Percentiles rank a stretch among this genome's conserved stretches.
phyloP scores from a whole-genome alignment of 2,113 vertebrate genomes.

The Tenrec ecaudatus region DNA sequence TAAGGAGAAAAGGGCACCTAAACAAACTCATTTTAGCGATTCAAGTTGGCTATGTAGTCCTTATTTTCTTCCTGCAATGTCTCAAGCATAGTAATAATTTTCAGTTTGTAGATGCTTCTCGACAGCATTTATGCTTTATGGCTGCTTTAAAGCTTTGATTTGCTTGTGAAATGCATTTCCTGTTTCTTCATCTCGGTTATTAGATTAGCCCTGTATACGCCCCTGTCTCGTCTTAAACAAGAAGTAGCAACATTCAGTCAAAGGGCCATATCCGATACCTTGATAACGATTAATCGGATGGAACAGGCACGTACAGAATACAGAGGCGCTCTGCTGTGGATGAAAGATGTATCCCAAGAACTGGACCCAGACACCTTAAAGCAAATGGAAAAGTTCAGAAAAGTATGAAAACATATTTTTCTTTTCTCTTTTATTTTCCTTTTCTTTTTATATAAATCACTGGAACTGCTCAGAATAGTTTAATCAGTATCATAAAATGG shows the following conservation, averaged over 20 bases:
- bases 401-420: slow-evolving; percentile 80
- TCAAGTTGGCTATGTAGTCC: slow-evolving; percentile 13
- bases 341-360: slow-evolving; percentile 92
- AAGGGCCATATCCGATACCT: slow-evolving; percentile 89
- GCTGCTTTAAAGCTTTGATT: slow-evolving; percentile 46
- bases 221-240: slow-evolving; percentile 90
- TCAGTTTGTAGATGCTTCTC: neutral
- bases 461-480: slow-evolving; percentile 18
- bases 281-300: slow-evolving; percentile 91
- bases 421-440: slow-evolving; percentile 20
- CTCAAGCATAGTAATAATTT: neutral
- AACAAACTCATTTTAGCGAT: slow-evolving; percentile 6
- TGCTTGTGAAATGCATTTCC: neutral
- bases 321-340: slow-evolving; percentile 89
- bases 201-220: slow-evolving; percentile 88
- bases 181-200: slow-evolving; percentile 44
- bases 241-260: slow-evolving; percentile 91
- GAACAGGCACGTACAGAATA: slow-evolving; percentile 91
- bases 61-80: slow-evolving; percentile 38
- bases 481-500: slow-evolving; percentile 7
- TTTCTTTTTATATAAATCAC: neutral
- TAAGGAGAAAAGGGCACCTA: neutral
- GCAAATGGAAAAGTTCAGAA: slow-evolving; percentile 93
- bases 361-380: slow-evolving; percentile 92
- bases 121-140: neutral